Conservation (phyloP, 2,113 vertebrate species). For the Leucosticte australis region DNA sequence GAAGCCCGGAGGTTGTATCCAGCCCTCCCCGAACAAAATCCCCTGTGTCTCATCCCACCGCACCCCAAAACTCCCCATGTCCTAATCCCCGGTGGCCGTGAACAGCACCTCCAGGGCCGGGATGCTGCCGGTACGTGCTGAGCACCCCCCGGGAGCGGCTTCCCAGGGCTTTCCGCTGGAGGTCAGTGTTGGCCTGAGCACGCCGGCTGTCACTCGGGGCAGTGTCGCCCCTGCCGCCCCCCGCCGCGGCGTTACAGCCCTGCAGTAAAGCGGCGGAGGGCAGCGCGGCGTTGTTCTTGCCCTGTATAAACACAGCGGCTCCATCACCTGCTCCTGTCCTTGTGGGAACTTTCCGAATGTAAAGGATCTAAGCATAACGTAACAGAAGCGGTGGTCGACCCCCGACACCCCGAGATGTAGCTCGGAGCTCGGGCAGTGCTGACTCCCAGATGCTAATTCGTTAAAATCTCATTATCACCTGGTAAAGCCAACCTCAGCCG, state of each 20-base stretch:
- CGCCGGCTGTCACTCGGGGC: background rate
- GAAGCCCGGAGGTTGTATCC: background rate
- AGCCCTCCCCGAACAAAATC: background rate
- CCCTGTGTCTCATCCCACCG: background rate
- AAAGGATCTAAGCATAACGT: fast-evolving
- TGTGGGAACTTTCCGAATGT: fast-evolving
- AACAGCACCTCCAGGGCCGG: background rate
- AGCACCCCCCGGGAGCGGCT: background rate
- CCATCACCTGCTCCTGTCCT: background rate
- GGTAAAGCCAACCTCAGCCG: fast-evolving
- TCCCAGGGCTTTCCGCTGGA: constrained; percentile 40
- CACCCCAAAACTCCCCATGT: background rate
- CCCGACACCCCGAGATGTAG: fast-evolving
- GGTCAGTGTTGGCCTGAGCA: constrained; percentile 45
- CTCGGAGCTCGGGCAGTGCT: background rate
- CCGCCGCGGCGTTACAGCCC: too few species aligned
- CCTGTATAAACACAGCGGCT: background rate
- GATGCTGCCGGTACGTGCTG: background rate
- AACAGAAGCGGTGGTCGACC: background rate
- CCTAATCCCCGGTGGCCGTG: background rate
- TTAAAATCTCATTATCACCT: background rate
- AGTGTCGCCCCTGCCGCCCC: background rate
- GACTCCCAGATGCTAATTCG: fast-evolving
- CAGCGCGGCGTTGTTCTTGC: too few species aligned
- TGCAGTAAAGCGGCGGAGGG: fast-evolving